These are phyloP conservation scores for Columba guinea DNA, from an alignment of 2,797 vertebrate species.

Conservation along the genomic window DNA sequence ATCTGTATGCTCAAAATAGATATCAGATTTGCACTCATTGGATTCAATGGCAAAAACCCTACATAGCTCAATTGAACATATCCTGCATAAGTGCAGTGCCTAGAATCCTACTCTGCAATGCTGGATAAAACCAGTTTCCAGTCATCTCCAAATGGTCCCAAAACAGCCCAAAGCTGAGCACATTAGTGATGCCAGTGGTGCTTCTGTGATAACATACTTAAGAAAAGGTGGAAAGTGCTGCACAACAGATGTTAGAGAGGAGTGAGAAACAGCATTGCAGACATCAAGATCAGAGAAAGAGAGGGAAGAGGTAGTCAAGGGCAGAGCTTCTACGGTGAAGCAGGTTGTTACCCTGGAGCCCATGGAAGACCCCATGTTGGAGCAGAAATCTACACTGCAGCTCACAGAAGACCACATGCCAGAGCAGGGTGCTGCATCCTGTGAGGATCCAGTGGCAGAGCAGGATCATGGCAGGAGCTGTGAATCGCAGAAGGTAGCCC, in stretches of 20 bases:
- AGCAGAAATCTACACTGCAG: background rate
- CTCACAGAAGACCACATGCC: background rate
- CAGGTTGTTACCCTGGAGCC: background rate
- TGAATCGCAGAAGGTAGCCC: accelerated
- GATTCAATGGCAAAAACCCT: background rate
- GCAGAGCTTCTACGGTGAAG: background rate
- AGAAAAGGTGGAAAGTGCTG: background rate
- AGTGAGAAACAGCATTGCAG: background rate
- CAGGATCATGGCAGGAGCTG: background rate
- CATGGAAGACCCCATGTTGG: accelerated
- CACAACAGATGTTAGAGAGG: background rate
- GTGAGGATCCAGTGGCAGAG: accelerated
- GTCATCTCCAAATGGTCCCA: accelerated
- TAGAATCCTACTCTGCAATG: background rate
- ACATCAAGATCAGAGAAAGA: background rate
- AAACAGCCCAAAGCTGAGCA: background rate
- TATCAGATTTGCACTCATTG: background rate
- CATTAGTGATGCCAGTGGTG: accelerated
- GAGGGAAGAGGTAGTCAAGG: background rate
- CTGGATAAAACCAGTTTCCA: background rate
- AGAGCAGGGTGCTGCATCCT: background rate
- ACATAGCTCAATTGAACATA: background rate
- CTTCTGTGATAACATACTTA: background rate
- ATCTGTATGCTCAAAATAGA: background rate
- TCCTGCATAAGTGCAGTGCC: background rate